Evolutionary conservation across 2,113 vertebrate species (phyloP), one percentile per base, ranked within the genome.

Genomic region (Sinocyclocheilus anophthalmus): DNA sequence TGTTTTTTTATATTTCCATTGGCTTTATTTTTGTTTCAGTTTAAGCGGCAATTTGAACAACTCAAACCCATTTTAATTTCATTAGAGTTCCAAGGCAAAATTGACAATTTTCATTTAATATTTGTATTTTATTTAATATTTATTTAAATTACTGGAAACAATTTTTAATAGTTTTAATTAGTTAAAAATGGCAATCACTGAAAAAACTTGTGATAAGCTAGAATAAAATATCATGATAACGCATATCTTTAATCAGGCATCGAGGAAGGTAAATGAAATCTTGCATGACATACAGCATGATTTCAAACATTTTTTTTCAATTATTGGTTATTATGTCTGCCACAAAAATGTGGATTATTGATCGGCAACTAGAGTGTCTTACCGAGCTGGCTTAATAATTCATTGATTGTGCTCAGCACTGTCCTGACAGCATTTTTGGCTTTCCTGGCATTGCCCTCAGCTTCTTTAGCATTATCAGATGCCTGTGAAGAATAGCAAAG

Each of bases 401-500:
- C 90, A 1, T 94, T 96, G 88, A 99, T 97, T 67, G 95, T 92
- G 26, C 76, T 88, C 70, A 99, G 96, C 6, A 99, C 95, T 6
- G 84, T 96, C 91, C 94, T 97, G 18, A 98, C 97, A 0, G 97
- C 96, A 73, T 94, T 95, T 91, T 99, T 99, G 0, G 97, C 97
- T 91, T 98, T 99, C 85, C 96, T 96, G 77, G 98, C 97, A 5
- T 96, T 98, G 91, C 96, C 96, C 89, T 99, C 97, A 0, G 98
- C 98, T 90, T 97, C 96, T 90, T 98, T 97, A 1, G 98, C 97
- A 57, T 94, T 96, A 80, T 96, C 94, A 0, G 97, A 97, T 6
- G 97, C 97, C 98, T 99, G 87, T 0, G 88, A 1, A 57, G 76
- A 12, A 81, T 5, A 87, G 53, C 16, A 85, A 3, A 37, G 59